Base-by-base conservation (phyloP, 2,888 invertebrate genomes). In the Plutella xylostella region DNA sequence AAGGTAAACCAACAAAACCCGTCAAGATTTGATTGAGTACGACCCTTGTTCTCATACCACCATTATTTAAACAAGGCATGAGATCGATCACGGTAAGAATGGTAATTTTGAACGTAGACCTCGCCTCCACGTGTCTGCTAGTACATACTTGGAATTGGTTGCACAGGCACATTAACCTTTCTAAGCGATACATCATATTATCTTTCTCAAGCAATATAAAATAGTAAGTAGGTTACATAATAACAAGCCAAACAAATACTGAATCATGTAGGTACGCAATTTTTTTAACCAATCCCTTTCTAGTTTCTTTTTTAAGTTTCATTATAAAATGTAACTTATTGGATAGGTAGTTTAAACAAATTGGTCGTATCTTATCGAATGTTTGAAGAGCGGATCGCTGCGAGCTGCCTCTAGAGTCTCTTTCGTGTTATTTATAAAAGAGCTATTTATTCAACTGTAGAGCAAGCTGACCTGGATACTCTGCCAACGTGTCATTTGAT, bases 391-490 rank as follows among this genome's bases (percentile, higher is more conserved):
- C 18, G 56, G 53, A 17, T 46, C 52, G 60, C 54, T 55, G 51
- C 55, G 54, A 57, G 53, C 53, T n/a, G n/a, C n/a, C n/a, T n/a
- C n/a, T n/a, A n/a, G n/a, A 49, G 57, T 57, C 61, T 56, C 54
- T 63, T 63, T 64, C 54, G 62, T 57, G 68, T 72, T 79, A 79
- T 79, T 79, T 76, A 76, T 79, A 79, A 72, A 71, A 71, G 56
- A 65, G 68, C 72, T 79, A 78, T 82, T 80, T 80, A 73, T 76
- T 77, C 78, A 76, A 72, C 72, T 71, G 76, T 57, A 60, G 62
- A 55, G 54, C 33, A 51, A 50, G 52, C 52, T 71, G 79, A 78
- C 82, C 82, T 77, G 73, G 63, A 75, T 78, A 68, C 67, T 60
- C 56, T 61, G 72, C 66, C 69, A 69, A 65, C 58, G 60, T 70